These are phyloP conservation scores for Pyrrhia umbra DNA, from an alignment of 2,888 invertebrate genomes.

Conservation along the genomic window DNA sequence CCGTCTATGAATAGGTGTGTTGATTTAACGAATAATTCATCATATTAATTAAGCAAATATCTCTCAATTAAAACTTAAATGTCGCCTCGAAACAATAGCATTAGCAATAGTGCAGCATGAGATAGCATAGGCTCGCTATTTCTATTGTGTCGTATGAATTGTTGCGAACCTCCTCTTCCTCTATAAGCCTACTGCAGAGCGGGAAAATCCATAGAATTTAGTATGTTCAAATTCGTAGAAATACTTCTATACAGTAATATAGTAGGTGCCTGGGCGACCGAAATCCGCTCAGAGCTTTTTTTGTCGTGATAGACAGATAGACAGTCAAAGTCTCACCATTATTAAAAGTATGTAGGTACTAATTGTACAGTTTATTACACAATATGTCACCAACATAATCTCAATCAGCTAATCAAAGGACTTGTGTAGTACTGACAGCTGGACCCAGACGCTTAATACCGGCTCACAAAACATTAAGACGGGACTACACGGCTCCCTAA, in stretches of 20 bases:
- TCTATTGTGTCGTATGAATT: slow-evolving; percentile 46
- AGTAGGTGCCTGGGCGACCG: no score
- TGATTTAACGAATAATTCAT: no score
- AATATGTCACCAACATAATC: slow-evolving; percentile 4
- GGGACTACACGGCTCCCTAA: slow-evolving; percentile 1
- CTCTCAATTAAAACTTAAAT: slow-evolving; percentile 19
- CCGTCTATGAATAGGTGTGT: no score
- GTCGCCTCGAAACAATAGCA: slow-evolving; percentile 40
- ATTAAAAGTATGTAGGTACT: no score
- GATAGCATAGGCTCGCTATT: slow-evolving; percentile 26
- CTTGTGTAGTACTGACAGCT: slow-evolving; percentile 4
- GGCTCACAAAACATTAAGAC: slow-evolving; percentile 8
- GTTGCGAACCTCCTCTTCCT: slow-evolving; percentile 12
- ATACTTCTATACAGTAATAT: neutral
- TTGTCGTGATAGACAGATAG: no score
- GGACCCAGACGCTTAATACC: slow-evolving; percentile 24
- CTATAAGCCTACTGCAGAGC: slow-evolving; percentile 9
- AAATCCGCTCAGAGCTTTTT: no score
- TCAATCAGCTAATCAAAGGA: slow-evolving; percentile 14
- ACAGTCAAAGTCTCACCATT: no score
- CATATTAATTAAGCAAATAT: slow-evolving; percentile 22
- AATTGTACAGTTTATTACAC: neutral
- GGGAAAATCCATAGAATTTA: neutral
- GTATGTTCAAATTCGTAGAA: neutral
- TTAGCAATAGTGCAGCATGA: slow-evolving; percentile 24